These are phyloP conservation scores for Aphaenogaster ashmeadi DNA, from an alignment of 1,140 invertebrate species.

Conservation along the genomic window DNA sequence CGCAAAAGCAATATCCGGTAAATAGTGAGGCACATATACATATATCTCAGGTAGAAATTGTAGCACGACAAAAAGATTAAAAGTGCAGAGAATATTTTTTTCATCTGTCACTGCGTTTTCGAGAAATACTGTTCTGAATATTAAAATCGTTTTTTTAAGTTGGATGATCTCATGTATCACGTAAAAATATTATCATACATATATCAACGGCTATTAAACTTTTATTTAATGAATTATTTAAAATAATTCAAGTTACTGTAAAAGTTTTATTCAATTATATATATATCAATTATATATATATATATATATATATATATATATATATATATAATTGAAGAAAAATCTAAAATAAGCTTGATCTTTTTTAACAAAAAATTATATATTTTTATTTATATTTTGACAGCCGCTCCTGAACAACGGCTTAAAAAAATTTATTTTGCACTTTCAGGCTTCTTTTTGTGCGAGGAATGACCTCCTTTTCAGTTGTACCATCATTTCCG, in stretches of 20 bases:
- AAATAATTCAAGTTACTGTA: not conserved
- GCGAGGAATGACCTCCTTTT: slow-evolving; percentile 34
- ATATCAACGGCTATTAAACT: not conserved
- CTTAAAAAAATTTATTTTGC: slow-evolving; percentile 18
- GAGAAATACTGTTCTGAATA: slow-evolving; percentile 12
- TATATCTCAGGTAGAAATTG: not conserved
- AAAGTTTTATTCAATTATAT: too few species aligned
- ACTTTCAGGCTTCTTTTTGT: slow-evolving; percentile 33
- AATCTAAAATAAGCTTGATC: not conserved
- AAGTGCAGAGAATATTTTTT: slow-evolving; percentile 14
- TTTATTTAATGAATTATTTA: not conserved
- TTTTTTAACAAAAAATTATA: not conserved
- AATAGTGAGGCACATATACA: not conserved
- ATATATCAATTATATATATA: too few species aligned
- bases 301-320: not conserved
- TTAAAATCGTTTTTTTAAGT: not conserved
- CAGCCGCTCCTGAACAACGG: not conserved
- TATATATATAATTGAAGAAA: not conserved
- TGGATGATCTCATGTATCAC: not conserved
- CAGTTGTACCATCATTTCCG: slow-evolving; percentile 46
- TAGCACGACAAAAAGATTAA: not conserved
- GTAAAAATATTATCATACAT: not conserved
- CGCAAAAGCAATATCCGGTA: not conserved
- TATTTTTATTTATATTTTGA: slow-evolving; percentile 24
- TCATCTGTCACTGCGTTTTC: not conserved